phyloP scores from a whole-genome alignment of 2,113 vertebrate genomes.

The Peromyscus californicus region DNA sequence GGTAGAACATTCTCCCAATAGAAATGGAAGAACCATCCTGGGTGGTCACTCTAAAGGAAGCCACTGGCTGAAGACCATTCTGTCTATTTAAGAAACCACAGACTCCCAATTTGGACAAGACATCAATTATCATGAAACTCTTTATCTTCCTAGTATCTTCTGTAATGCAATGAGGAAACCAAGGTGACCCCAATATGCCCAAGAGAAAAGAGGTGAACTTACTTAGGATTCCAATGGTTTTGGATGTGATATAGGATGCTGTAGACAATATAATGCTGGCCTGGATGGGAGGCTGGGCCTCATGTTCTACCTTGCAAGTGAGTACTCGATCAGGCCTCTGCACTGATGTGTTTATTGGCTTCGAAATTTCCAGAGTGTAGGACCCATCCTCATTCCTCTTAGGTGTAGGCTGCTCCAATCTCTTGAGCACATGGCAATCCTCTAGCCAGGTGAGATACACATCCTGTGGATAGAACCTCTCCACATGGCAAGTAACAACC shows the following conservation, averaged over 20 bases:
- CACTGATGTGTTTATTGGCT: neutral
- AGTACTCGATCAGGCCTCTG: slow-evolving; percentile 2
- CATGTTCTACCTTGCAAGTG: slow-evolving; percentile 62
- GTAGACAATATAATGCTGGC: slow-evolving; percentile 52
- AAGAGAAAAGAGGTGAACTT: neutral
- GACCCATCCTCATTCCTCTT: slow-evolving; percentile 31
- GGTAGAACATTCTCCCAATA: neutral
- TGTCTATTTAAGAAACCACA: neutral
- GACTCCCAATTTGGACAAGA: neutral
- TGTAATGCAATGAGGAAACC: neutral
- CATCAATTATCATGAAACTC: neutral
- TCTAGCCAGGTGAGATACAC: slow-evolving; percentile 59
- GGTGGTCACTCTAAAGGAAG: neutral
- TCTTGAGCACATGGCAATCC: neutral
- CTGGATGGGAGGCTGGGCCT: slow-evolving; percentile 15
- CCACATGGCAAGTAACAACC: slow-evolving; percentile 38
- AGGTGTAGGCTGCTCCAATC: neutral
- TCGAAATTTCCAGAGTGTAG: neutral
- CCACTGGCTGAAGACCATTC: neutral
- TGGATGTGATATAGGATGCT: neutral
- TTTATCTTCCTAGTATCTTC: neutral
- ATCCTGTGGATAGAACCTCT: slow-evolving; percentile 59
- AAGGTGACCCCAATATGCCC: neutral
- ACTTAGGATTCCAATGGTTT: slow-evolving; percentile 26
- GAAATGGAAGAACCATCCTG: neutral